Percentiles rank a stretch among this genome's conserved stretches.
Evolutionary conservation across 2,888 invertebrate species (phyloP).

Genomic region (Pachycephus smyrnensis): DNA sequence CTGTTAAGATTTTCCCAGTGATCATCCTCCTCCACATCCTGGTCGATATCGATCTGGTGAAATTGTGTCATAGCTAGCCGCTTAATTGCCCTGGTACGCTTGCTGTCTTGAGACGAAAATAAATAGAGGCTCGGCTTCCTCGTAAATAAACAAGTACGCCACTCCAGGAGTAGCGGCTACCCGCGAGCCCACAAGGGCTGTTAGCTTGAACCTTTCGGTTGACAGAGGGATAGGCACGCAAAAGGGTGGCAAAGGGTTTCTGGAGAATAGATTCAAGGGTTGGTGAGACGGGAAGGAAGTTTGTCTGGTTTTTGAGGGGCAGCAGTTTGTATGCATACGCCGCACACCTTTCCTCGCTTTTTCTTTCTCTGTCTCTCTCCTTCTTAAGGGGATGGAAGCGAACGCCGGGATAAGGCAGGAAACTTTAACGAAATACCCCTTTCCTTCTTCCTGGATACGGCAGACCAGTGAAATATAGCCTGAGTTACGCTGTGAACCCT

Average conservation of each 20-base stretch:
- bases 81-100: background rate
- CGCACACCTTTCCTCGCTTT: slow-evolving; percentile 12
- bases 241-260: slow-evolving; percentile 8
- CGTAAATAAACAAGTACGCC: slow-evolving; percentile 40
- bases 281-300: slow-evolving; percentile 11
- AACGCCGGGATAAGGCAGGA: slow-evolving; percentile 13
- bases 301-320: slow-evolving; percentile 11
- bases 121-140: slow-evolving; percentile 13
- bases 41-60: background rate
- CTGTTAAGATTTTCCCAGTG: background rate
- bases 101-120: slow-evolving; percentile 11
- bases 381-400: slow-evolving; percentile 10
- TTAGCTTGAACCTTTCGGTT: slow-evolving; percentile 37
- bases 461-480: background rate
- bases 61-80: background rate
- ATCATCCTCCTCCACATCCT: background rate
- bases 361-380: background rate
- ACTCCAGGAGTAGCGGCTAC: slow-evolving; percentile 31
- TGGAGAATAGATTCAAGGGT: slow-evolving; percentile 22
- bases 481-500: background rate
- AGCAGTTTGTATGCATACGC: slow-evolving; percentile 20
- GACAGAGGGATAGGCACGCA: slow-evolving; percentile 28
- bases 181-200: slow-evolving; percentile 34
- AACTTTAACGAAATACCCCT: slow-evolving; percentile 4
- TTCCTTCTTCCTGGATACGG: background rate